Evolutionary conservation across 2,888 invertebrate genomes (phyloP).

Genomic region (Lithophane socia): DNA sequence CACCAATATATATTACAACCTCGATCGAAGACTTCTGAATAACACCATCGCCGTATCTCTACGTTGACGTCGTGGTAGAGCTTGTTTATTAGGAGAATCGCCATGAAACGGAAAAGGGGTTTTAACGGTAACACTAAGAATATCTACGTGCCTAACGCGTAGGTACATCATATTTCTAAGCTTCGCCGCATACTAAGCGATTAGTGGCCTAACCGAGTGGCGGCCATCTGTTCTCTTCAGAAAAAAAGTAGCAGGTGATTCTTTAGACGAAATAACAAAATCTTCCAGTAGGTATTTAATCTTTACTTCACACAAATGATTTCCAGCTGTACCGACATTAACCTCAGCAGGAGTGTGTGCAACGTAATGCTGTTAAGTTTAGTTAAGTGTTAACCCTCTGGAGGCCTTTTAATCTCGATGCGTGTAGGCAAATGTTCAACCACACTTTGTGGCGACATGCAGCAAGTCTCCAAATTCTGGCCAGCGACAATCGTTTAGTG

Average conservation of each 20-base stretch:
- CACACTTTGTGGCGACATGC: neutral
- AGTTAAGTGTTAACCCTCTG: neutral
- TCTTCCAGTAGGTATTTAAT: neutral
- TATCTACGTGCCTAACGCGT: neutral
- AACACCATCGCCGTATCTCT: no score
- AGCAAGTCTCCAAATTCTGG: neutral
- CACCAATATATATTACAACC: no score
- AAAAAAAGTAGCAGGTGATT: neutral
- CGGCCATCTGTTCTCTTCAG: neutral
- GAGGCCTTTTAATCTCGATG: neutral
- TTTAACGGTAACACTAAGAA: neutral
- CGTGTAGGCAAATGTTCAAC: no score
- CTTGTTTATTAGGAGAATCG: neutral
- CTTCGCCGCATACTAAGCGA: neutral
- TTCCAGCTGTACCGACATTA: neutral
- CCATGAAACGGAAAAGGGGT: neutral
- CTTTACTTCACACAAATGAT: neutral
- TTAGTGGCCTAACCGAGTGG: no score
- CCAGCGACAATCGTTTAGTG: neutral
- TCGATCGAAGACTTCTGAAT: no score
- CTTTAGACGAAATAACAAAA: neutral
- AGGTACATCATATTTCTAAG: neutral
- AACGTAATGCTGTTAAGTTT: neutral
- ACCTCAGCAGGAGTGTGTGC: neutral
- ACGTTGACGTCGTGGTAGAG: no score